Base-by-base conservation (phyloP, 2,113 vertebrate species). In the Pycnonotus jocosus region DNA sequence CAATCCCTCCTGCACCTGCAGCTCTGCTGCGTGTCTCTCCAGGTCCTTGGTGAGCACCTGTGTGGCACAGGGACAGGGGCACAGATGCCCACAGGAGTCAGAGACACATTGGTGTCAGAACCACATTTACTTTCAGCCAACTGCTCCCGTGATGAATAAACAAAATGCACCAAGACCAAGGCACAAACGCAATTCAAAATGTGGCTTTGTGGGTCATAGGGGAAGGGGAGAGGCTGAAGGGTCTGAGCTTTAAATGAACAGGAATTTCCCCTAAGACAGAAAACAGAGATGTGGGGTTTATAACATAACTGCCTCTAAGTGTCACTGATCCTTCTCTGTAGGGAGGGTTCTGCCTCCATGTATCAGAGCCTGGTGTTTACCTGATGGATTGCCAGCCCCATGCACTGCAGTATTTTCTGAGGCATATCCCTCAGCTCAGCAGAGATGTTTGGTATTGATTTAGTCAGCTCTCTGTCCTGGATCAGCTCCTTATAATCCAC, bases 361-460 rank as follows among this genome's bases (percentile, higher is more conserved):
- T 18, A 7, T 20, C 53, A 68, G 69, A 77, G 40, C 4, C 19
- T 53, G 4, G 8, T 56, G 74, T 48, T 97, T 97, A 99, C 99
- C 98, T 99, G 99, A 94, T 99, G 99, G 96, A 99, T 97, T 53
- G 99, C 99, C 95, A 99, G 86, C 42, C 99, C 99, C 98, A 99
- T 97, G 92, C 99, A 99, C 45, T 98, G 98, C 84, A 99, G 97
- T 42, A 98, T 98, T 96, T 98, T 97, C 94, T 99, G 98, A 42
- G 99, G 99, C 96, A 98, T 98, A 30, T 99, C 98, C 96, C 97
- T 99, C 61, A 99, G 95, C 42, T 99, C 98, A 58, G 81, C 92
- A 66, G 97, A 94, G 81, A 99, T 84, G 86, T 97, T 91, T 91
- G 99, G 97, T 78, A 99, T 92, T 0, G 95, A 96, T 27, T 82